A percentile compares a stretch with the other conserved stretches of the same genome.
Conservation (phyloP, 2,113 vertebrate genomes). For the Microcebus murinus region DNA sequence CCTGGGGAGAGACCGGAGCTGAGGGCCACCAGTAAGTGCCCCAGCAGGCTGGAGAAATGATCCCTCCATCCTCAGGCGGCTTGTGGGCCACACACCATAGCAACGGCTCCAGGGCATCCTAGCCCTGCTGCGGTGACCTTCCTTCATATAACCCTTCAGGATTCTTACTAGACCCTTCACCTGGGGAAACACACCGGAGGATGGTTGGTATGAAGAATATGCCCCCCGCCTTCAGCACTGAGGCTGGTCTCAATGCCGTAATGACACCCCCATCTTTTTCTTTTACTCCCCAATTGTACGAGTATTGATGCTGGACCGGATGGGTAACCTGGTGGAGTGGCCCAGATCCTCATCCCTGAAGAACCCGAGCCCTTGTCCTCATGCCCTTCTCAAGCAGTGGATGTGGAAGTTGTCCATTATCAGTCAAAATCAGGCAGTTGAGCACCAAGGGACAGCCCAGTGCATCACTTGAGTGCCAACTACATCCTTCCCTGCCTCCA, state of each 20-base stretch:
- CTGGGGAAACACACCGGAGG: neutral
- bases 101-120: fast-evolving
- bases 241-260: neutral
- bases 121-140: too few species aligned
- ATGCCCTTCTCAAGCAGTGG: neutral
- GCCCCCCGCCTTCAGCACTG: neutral
- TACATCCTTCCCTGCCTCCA: neutral
- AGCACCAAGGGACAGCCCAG: neutral
- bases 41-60: neutral
- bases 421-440: neutral
- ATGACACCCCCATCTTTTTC: neutral
- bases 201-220: neutral
- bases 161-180: neutral
- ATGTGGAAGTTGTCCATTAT: neutral
- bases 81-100: fast-evolving
- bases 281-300: too few species aligned
- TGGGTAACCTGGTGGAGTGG: neutral
- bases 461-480: neutral
- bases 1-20: neutral
- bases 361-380: neutral
- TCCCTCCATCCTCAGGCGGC: neutral
- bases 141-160: neutral
- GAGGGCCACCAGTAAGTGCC: neutral
- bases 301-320: neutral
- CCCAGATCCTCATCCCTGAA: neutral